Evolutionary conservation across 2,888 invertebrate genomes (phyloP), one percentile per base, ranked within the genome.

Genomic region (Pseudococcus jackbeardsleyi): DNA sequence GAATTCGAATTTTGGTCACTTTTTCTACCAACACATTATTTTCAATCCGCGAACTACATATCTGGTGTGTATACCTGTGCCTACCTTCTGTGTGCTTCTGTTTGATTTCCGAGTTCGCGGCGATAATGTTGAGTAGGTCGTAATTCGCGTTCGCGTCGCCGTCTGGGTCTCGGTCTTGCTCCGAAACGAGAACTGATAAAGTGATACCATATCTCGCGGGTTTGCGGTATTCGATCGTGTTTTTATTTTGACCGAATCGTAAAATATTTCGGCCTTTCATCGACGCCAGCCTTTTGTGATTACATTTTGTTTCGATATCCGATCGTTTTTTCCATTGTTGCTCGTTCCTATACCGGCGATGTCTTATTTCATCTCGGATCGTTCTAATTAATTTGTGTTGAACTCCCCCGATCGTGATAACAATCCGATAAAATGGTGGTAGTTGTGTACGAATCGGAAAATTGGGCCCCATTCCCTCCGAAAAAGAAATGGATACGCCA

Each of bases 401-500:
- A 48, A 50, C 68, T 22, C 17, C 5, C 39, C 48, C 54, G 17
- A 26, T 59, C 19, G 7, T 15, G 26, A 22, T 26, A 12, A 22
- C 22, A 0, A 68, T 11, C 68, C 15, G 68, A 26, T 12, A 46
- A 50, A 33, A 88, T 89, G 48, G 89, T 89, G 79, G 89, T 89
- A 17, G 89, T 89, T 26, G 87, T 90, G n/a, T 88, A 86, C 68
- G 89, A 89, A 50, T 79, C 89, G 11, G 89, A 89, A 50, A 87
- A 89, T 84, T 91, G 91, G 91, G 91, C 91, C 89, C 93, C 94
- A 59, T 94, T 92, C 79, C 92, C 95, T 88, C 95, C 95, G 77
- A 95, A 95, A 92, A 95, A 95, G 92, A 95, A 95, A 91, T 95
- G 95, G 95, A 94, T 95, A 90, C 94, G 93, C 90, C 94, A 94